Evolutionary conservation across 2,797 vertebrate species (phyloP).

Genomic region (Lateolabrax maculatus): DNA sequence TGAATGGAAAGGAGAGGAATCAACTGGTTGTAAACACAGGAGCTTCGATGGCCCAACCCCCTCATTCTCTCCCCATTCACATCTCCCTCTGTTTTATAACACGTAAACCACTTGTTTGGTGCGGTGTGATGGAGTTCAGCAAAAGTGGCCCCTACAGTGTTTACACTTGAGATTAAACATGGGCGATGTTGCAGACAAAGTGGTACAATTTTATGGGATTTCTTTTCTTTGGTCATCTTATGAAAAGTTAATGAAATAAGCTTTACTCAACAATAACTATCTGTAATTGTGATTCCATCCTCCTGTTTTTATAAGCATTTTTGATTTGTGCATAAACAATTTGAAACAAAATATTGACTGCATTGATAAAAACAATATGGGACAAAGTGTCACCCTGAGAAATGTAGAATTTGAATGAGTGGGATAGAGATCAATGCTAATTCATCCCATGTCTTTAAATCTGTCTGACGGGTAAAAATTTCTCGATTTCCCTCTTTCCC

Average conservation of each 20-base stretch:
- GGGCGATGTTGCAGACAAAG: background rate
- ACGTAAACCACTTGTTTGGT: constrained; percentile 1
- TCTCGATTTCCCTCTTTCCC: background rate
- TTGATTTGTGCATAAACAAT: background rate
- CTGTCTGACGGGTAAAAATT: background rate
- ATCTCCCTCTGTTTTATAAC: constrained; percentile 25
- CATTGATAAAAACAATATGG: background rate
- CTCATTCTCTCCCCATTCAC: constrained; percentile 48
- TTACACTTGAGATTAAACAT: background rate
- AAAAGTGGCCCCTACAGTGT: background rate
- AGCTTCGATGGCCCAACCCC: constrained; percentile 20
- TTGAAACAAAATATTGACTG: too few species aligned
- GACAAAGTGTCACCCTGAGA: background rate
- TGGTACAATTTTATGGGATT: background rate
- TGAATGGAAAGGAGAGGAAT: constrained; percentile 75
- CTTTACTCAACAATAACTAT: background rate
- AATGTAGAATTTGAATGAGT: background rate
- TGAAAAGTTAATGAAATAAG: background rate
- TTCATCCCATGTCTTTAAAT: background rate
- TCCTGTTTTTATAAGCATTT: background rate
- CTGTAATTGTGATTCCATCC: background rate
- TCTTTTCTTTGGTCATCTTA: background rate
- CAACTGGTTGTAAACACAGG: constrained; percentile 66
- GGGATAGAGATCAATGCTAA: background rate
- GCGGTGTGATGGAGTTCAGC: background rate